phyloP scores from a whole-genome alignment of 2,113 vertebrate genomes.

The Pandion haliaetus region DNA sequence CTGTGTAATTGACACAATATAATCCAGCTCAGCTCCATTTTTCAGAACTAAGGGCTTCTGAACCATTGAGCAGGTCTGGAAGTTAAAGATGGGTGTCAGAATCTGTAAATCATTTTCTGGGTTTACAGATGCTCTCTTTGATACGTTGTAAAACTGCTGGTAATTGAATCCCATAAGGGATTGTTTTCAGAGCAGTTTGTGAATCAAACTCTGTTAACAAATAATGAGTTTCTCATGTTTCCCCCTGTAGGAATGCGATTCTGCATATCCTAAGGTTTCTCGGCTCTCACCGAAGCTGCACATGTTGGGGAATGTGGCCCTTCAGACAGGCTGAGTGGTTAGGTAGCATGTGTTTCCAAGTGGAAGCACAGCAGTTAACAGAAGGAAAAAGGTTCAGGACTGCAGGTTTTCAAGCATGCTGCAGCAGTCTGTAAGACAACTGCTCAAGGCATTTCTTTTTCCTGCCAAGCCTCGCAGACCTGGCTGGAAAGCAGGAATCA shows the following conservation, averaged over 20 bases:
- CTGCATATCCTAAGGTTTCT: background rate
- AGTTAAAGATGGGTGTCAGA: background rate
- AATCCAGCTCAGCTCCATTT: background rate
- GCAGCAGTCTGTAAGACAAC: background rate
- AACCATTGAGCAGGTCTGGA: background rate
- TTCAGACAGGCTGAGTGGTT: fast-evolving
- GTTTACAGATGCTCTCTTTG: background rate
- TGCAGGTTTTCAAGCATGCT: background rate
- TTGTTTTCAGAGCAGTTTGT: background rate
- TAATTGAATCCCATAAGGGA: background rate
- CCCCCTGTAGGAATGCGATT: background rate
- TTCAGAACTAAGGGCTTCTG: background rate
- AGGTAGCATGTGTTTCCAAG: background rate
- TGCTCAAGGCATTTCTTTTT: background rate
- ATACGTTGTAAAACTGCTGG: background rate
- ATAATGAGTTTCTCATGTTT: background rate
- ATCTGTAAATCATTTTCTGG: background rate
- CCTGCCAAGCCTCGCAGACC: background rate
- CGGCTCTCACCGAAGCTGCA: background rate
- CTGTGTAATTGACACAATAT: background rate
- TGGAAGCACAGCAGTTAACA: background rate
- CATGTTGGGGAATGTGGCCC: background rate
- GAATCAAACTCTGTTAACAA: background rate
- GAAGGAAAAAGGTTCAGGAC: background rate
- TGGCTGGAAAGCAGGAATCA: background rate